Conservation (phyloP, 2,113 vertebrate genomes). For the Sceloporus tristichus region DNA sequence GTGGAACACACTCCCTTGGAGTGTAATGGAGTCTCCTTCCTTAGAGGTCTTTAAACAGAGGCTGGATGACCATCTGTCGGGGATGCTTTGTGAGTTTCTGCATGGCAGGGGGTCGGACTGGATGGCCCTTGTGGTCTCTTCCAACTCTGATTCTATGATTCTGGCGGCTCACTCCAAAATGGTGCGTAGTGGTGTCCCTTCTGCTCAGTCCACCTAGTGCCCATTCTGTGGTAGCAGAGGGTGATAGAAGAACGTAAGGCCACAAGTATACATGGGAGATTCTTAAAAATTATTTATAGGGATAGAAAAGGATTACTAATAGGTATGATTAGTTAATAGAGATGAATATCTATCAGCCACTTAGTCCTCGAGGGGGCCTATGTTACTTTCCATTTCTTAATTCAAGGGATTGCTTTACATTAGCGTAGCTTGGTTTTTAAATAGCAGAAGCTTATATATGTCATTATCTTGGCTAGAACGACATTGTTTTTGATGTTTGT, state of each 20-base stretch:
- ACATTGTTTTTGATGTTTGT: constrained; percentile 1
- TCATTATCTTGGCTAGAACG: not conserved
- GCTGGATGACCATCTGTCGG: too few species aligned
- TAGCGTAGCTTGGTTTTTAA: not conserved
- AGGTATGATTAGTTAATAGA: not conserved
- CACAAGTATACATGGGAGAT: not conserved
- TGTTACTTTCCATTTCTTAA: not conserved
- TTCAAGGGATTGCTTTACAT: not conserved
- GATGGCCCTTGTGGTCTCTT: too few species aligned
- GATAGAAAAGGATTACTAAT: not conserved
- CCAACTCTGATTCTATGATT: too few species aligned
- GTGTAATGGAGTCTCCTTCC: too few species aligned
- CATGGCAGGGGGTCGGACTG: too few species aligned
- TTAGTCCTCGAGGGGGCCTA: not conserved
- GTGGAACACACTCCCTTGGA: too few species aligned
- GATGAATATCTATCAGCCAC: not conserved
- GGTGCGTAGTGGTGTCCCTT: too few species aligned
- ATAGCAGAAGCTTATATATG: not conserved
- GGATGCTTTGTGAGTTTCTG: too few species aligned
- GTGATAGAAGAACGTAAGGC: not conserved
- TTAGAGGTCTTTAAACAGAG: too few species aligned
- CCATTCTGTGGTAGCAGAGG: not conserved
- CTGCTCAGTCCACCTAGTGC: too few species aligned
- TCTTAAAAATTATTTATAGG: not conserved
- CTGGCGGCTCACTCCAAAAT: too few species aligned